Conservation (phyloP, 2,113 vertebrate species). For the Oceanodroma tethys region DNA sequence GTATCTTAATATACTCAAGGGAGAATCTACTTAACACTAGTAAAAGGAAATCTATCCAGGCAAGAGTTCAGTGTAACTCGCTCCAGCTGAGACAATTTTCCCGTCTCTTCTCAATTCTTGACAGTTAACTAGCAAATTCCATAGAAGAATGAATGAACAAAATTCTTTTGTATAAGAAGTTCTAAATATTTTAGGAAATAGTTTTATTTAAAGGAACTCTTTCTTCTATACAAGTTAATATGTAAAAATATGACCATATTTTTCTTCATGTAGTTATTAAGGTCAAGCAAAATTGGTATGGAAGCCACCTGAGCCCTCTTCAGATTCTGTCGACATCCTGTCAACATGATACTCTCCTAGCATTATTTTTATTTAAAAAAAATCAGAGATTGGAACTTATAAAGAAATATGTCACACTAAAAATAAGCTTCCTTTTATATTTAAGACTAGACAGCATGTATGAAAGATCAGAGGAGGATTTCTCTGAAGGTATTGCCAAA, state of each 20-base stretch:
- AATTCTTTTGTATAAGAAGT: background rate
- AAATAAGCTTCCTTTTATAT: conserved; percentile 7
- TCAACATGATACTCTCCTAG: background rate
- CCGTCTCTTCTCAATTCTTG: background rate
- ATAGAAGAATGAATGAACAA: background rate
- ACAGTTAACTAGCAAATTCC: background rate
- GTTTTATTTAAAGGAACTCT: background rate
- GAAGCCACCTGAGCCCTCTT: background rate
- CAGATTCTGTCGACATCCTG: background rate
- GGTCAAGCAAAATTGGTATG: background rate
- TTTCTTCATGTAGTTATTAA: background rate
- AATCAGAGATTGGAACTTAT: background rate
- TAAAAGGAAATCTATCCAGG: background rate
- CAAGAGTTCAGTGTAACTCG: background rate
- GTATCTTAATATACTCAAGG: background rate
- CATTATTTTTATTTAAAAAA: background rate
- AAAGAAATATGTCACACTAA: background rate
- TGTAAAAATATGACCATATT: background rate
- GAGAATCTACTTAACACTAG: background rate
- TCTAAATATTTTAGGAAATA: background rate
- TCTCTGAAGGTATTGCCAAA: background rate
- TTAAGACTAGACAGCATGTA: background rate
- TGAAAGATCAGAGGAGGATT: conserved; percentile 8
- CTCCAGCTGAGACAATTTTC: background rate
- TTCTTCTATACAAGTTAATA: background rate